Percentiles rank a stretch among this genome's conserved stretches.
phyloP scores from a whole-genome alignment of 2,888 invertebrate genomes.

The Andrena fulva region DNA sequence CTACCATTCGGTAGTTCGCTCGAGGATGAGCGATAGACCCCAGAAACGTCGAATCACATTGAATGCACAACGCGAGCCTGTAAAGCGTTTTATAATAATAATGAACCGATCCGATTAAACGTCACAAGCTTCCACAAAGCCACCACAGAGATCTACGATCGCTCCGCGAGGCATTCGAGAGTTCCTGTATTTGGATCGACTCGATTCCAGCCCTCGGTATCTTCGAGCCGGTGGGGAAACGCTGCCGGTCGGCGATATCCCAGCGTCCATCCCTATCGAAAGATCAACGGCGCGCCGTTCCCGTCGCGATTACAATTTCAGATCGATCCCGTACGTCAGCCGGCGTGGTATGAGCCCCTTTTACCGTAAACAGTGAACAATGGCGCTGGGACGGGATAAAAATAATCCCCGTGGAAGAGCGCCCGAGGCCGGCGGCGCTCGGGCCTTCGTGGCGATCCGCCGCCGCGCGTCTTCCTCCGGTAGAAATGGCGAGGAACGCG shows the following conservation, averaged over 20 bases:
- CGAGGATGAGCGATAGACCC: background rate
- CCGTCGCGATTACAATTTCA: constrained; percentile 44
- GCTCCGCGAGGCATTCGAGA: too few species aligned
- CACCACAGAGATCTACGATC: too few species aligned
- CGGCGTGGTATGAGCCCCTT: constrained; percentile 33
- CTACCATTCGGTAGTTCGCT: background rate
- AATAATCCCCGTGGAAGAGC: constrained; percentile 10
- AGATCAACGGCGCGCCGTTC: background rate
- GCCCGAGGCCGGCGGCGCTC: background rate
- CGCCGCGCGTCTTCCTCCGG: constrained; percentile 53
- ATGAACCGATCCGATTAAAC: too few species aligned
- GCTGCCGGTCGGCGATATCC: background rate
- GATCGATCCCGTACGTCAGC: constrained; percentile 43
- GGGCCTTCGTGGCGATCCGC: background rate
- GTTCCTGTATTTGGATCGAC: too few species aligned
- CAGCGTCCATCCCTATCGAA: background rate
- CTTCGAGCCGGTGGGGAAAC: background rate
- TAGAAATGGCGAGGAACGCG: constrained; percentile 66
- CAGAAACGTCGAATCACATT: background rate
- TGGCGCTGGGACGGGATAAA: constrained; percentile 22
- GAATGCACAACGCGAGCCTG: background rate
- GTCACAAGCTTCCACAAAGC: too few species aligned
- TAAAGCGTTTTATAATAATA: too few species aligned
- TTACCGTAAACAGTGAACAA: constrained; percentile 52
- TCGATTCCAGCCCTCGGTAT: too few species aligned